These are phyloP conservation scores for Saccostrea cuccullata DNA, from an alignment of 1,140 invertebrate genomes.

Conservation along the genomic window DNA sequence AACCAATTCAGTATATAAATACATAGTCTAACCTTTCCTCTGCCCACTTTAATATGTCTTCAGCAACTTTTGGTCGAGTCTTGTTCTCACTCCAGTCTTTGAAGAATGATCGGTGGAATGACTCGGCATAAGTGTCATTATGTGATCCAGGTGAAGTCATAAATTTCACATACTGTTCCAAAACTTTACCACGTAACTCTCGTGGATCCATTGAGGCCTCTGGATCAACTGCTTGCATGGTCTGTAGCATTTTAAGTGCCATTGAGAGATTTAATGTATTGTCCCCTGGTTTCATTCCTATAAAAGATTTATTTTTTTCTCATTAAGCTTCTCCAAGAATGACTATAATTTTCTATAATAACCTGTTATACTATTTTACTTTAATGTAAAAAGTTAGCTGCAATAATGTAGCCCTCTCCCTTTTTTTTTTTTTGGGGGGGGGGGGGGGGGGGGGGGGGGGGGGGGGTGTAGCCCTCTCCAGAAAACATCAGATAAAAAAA, in stretches of 20 bases:
- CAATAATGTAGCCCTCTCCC: too few relatives aligned
- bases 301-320: neutral
- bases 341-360: too few relatives aligned
- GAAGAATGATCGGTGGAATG: conserved; percentile 72
- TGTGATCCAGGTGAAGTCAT: conserved; percentile 74
- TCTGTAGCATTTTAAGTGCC: conserved; percentile 66
- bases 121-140: conserved; percentile 73
- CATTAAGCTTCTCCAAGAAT: too few relatives aligned
- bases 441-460: too few relatives aligned
- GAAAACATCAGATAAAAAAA: too few relatives aligned
- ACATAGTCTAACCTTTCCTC: conserved; percentile 67
- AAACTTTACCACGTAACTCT: conserved; percentile 61
- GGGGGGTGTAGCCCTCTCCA: too few relatives aligned
- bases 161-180: conserved; percentile 72
- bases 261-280: conserved; percentile 70
- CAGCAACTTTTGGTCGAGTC: conserved; percentile 54
- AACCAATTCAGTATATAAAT: too few relatives aligned
- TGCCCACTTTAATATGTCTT: conserved; percentile 66
- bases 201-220: conserved; percentile 51
- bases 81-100: conserved; percentile 67
- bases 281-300: conserved; percentile 74
- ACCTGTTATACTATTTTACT: too few relatives aligned
- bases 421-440: too few relatives aligned
- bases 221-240: conserved; percentile 66
- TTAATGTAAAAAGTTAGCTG: too few relatives aligned